Conservation (phyloP, 2,888 invertebrate species). For the Cremastinae sp. region DNA sequence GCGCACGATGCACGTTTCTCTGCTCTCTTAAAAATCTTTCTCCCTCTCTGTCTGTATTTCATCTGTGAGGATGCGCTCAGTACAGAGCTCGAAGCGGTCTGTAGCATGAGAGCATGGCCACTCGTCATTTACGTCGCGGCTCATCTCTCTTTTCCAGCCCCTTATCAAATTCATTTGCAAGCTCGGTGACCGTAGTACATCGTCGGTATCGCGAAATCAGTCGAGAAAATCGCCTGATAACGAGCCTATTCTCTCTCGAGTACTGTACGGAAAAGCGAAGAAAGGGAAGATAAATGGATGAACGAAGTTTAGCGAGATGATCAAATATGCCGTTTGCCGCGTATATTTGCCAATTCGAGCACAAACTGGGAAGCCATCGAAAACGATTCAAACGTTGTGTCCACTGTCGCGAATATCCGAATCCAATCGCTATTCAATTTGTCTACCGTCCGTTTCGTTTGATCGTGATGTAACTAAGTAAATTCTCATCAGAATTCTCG, state of each 20-base stretch:
- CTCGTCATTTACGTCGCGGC: slow-evolving; percentile 15
- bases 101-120: slow-evolving; percentile 42
- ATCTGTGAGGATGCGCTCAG: slow-evolving; percentile 1
- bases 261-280: slow-evolving; percentile 1
- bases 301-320: not conserved
- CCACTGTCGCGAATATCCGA: too few species aligned
- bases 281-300: not conserved
- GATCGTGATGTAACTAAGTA: too few species aligned
- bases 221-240: not conserved
- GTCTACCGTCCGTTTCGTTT: too few species aligned
- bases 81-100: slow-evolving; percentile 51
- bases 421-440: too few species aligned
- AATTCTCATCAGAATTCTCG: too few species aligned
- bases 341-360: slow-evolving; percentile 1
- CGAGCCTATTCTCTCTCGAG: not conserved
- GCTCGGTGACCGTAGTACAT: too few species aligned
- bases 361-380: not conserved
- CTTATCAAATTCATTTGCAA: slow-evolving; percentile 12
- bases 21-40: not conserved
- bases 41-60: slow-evolving; percentile 4
- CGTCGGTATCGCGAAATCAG: not conserved
- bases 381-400: slow-evolving; percentile 7
- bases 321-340: slow-evolving; percentile 35
- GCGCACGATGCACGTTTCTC: slow-evolving; percentile 43
- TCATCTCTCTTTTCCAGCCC: slow-evolving; percentile 7